Evolutionary conservation across 2,797 vertebrate species (phyloP).

Genomic region (Buphagus erythrorhynchus): DNA sequence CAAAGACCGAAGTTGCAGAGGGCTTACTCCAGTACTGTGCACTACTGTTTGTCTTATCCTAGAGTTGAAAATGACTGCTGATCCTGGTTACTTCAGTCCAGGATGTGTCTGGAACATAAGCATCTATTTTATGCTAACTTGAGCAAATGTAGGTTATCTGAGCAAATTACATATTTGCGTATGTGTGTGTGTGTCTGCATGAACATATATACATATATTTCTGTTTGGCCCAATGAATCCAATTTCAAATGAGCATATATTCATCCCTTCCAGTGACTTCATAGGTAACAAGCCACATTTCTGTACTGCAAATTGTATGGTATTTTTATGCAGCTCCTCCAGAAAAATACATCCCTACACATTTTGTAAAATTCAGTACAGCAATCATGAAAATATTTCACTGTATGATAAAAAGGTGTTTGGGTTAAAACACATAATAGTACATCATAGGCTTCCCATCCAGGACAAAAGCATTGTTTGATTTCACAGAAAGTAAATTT

Average conservation of each 20-base stretch:
- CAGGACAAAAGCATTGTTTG: background rate
- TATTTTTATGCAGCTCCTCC: background rate
- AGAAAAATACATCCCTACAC: background rate
- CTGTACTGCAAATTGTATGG: background rate
- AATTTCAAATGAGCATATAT: background rate
- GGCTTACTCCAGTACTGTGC: too few species aligned
- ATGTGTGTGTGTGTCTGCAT: fast-evolving
- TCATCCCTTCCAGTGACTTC: background rate
- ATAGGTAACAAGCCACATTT: background rate
- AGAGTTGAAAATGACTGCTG: background rate
- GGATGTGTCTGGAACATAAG: background rate
- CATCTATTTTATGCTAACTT: background rate
- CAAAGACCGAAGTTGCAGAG: background rate
- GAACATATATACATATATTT: background rate
- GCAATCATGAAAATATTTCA: background rate
- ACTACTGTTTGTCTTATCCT: background rate
- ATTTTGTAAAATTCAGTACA: background rate
- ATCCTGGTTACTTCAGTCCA: background rate
- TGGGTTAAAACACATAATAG: background rate
- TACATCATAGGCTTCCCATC: background rate
- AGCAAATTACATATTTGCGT: background rate
- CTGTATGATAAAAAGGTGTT: background rate
- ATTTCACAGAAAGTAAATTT: slow-evolving; percentile 48
- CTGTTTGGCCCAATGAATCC: background rate
- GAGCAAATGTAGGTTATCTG: background rate